phyloP scores from a whole-genome alignment of 2,888 invertebrate genomes.

The Miltochrista miniata region DNA sequence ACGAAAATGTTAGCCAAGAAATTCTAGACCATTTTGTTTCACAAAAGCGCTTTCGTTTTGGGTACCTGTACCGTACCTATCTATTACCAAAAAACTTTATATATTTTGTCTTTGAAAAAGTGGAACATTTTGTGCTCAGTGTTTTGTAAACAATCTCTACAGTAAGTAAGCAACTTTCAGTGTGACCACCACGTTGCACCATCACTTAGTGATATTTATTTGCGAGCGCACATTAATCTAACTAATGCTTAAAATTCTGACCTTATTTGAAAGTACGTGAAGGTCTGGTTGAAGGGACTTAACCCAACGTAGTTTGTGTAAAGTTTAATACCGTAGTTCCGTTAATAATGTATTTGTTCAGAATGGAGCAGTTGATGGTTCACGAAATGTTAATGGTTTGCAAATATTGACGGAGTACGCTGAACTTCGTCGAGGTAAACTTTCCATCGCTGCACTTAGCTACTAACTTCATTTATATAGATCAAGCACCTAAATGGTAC shows the following conservation, averaged over 20 bases:
- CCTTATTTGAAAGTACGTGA: too few relatives aligned
- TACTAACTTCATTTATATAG: too few relatives aligned
- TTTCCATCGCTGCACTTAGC: conserved; percentile 19
- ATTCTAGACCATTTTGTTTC: conserved; percentile 13
- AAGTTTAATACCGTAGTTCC: not conserved
- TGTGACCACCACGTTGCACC: too few relatives aligned
- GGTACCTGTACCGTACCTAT: not conserved
- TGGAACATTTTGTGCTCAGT: too few relatives aligned
- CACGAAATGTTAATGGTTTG: not conserved
- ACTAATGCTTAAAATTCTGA: too few relatives aligned
- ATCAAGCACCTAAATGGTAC: too few relatives aligned
- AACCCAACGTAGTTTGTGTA: not conserved
- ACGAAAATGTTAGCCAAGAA: conserved; percentile 15
- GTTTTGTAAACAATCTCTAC: too few relatives aligned
- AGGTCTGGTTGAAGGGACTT: too few relatives aligned
- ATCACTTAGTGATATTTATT: too few relatives aligned
- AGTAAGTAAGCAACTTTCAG: too few relatives aligned
- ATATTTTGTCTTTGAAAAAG: not conserved
- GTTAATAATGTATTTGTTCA: not conserved
- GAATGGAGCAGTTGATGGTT: not conserved
- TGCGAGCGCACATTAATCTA: too few relatives aligned
- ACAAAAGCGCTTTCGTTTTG: not conserved
- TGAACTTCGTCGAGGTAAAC: not conserved
- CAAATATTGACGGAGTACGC: conserved; percentile 35
- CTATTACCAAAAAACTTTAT: not conserved